Conservation (phyloP, 2,113 vertebrate species). For the Archocentrus centrarchus region DNA sequence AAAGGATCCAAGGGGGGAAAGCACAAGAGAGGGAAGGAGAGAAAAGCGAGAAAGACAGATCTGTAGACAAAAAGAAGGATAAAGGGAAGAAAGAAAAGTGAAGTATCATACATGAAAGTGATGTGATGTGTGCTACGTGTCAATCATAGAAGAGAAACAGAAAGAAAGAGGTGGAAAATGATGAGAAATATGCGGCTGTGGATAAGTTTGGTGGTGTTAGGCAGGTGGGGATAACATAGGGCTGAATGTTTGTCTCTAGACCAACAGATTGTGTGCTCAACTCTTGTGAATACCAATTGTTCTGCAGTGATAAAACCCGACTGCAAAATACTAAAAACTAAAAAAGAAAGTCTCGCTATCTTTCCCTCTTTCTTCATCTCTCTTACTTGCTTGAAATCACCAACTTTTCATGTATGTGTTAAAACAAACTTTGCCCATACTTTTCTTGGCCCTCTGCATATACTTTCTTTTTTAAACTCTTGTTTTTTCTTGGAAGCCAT, state of each 20-base stretch:
- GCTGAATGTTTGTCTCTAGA: slow-evolving; percentile 46
- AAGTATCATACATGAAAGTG: not conserved
- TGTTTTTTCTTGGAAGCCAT: slow-evolving; percentile 30
- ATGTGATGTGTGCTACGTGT: not conserved
- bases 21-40: slow-evolving; percentile 15
- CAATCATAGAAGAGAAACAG: slow-evolving; percentile 15
- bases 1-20: slow-evolving; percentile 60
- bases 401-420: not conserved
- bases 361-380: slow-evolving; percentile 13
- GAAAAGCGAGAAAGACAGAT: slow-evolving; percentile 24
- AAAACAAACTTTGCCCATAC: slow-evolving; percentile 11
- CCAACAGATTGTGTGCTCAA: slow-evolving; percentile 64
- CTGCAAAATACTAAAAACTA: slow-evolving; percentile 31
- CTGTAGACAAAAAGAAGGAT: slow-evolving; percentile 32
- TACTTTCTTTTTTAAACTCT: not conserved
- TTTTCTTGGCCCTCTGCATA: slow-evolving; percentile 22
- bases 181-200: not conserved
- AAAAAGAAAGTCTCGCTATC: slow-evolving; percentile 33
- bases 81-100: slow-evolving; percentile 2
- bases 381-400: slow-evolving; percentile 1
- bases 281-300: slow-evolving; percentile 66
- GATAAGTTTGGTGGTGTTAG: slow-evolving; percentile 5
- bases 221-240: slow-evolving; percentile 14
- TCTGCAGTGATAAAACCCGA: slow-evolving; percentile 39
- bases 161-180: slow-evolving; percentile 6